A percentile compares a stretch with the other conserved stretches of the same genome.
phyloP scores from a whole-genome alignment of 64 coral and sea anemone genomes.

The Pachyseris speciosa region DNA sequence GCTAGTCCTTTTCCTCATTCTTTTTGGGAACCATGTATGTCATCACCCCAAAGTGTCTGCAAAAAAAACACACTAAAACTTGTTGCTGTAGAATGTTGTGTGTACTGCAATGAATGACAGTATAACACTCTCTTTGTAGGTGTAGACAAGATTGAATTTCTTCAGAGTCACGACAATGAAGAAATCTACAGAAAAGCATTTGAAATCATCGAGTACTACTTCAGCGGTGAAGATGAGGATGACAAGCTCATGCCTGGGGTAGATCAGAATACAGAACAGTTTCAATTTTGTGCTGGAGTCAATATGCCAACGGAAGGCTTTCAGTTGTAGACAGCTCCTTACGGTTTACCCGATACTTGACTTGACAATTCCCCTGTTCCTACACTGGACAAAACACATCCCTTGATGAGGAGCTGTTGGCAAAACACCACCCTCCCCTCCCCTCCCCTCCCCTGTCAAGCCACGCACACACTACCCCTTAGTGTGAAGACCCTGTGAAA shows the following conservation, averaged over 20 bases:
- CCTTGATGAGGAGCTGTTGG: no score
- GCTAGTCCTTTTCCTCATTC: no score
- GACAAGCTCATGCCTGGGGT: conserved; percentile 83
- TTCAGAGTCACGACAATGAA: conserved; percentile 98
- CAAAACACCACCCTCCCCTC: no score
- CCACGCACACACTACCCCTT: conserved; percentile 1
- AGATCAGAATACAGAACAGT: conserved; percentile 76
- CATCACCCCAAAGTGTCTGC: no score
- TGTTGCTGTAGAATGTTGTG: neutral
- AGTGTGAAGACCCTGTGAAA: neutral
- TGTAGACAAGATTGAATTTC: conserved; percentile 98
- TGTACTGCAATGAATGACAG: neutral
- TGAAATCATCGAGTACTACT: conserved; percentile 96
- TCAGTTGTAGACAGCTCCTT: conserved; percentile 70
- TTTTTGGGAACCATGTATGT: no score
- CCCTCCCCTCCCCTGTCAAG: conserved; percentile 29
- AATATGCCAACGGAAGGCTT: conserved; percentile 87
- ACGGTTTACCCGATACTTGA: neutral
- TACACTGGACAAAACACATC: neutral
- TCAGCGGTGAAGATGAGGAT: conserved; percentile 94
- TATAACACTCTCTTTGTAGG: conserved; percentile 42
- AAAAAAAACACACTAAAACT: no score
- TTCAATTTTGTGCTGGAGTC: conserved; percentile 80
- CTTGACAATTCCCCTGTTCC: neutral
- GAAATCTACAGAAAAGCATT: conserved; percentile 98